These are phyloP conservation scores for Sminthopsis crassicaudata DNA, from an alignment of 2,113 vertebrate genomes.

Conservation along the genomic window DNA sequence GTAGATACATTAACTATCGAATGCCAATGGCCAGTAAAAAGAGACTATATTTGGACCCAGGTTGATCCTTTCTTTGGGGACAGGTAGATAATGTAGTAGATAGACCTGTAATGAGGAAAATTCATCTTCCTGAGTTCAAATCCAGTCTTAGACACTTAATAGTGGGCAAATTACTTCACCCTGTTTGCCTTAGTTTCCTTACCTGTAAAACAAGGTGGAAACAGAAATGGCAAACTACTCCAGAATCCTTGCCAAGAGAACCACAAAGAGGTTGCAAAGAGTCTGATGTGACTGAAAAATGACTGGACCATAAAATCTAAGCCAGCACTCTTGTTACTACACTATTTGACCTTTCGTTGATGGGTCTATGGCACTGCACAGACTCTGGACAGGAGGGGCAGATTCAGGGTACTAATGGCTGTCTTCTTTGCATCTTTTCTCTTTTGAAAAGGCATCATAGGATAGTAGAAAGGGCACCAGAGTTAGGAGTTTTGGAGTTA, in stretches of 20 bases:
- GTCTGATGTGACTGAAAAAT: not conserved
- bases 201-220: not conserved
- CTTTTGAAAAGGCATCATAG: not conserved
- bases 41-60: not conserved
- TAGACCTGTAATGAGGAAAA: not conserved
- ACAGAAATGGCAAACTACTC: not conserved
- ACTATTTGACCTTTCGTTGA: not conserved
- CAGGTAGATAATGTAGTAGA: not conserved
- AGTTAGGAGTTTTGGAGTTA: not conserved
- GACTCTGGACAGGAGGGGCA: not conserved
- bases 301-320: not conserved
- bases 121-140: not conserved
- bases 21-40: not conserved
- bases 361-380: not conserved
- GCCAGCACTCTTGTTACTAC: not conserved
- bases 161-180: not conserved
- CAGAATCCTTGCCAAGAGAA: not conserved
- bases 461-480: not conserved
- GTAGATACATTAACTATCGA: not conserved
- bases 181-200: not conserved
- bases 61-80: not conserved
- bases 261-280: not conserved
- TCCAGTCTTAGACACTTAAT: not conserved
- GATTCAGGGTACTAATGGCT: not conserved
- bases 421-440: not conserved